Evolutionary conservation across 1,140 invertebrate species (phyloP).

Genomic region (Lepidurus packardi): DNA sequence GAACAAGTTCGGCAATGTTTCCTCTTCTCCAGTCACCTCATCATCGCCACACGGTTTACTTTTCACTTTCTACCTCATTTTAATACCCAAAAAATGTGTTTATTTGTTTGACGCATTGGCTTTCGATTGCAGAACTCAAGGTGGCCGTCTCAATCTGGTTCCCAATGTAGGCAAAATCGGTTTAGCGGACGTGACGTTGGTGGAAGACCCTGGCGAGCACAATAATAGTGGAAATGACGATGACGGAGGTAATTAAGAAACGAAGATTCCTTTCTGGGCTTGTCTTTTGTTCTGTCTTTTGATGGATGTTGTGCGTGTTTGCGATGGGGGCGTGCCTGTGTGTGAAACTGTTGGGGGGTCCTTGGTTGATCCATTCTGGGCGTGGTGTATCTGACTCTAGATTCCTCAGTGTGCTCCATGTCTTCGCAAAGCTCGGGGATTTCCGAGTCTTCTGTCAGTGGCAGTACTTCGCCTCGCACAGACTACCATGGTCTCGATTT

Average conservation of each 20-base stretch:
- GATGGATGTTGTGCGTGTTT: not conserved
- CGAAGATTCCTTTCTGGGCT: not conserved
- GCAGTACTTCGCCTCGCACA: conserved; percentile 37
- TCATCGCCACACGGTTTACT: conserved; percentile 64
- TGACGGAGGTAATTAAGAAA: conserved; percentile 42
- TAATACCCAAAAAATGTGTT: not conserved
- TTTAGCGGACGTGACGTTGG: conserved; percentile 72
- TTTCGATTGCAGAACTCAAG: conserved; percentile 55
- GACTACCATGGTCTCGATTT: conserved; percentile 77
- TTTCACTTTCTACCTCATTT: too few relatives aligned
- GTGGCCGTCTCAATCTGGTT: conserved; percentile 76
- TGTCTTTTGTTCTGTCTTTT: conserved; percentile 16
- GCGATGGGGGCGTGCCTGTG: not conserved
- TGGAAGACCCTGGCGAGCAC: conserved; percentile 61
- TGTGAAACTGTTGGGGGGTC: conserved; percentile 9
- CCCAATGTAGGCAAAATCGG: conserved; percentile 76
- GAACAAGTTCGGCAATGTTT: conserved; percentile 73
- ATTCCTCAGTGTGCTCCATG: conserved; percentile 54
- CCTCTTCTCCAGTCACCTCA: conserved; percentile 80
- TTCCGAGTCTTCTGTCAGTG: conserved; percentile 44
- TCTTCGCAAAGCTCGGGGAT: conserved; percentile 54
- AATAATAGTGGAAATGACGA: conserved; percentile 47
- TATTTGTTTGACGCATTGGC: not conserved
- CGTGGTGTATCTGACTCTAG: conserved; percentile 40
- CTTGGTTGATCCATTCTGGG: conserved; percentile 15